Evolutionary conservation across 2,888 invertebrate species (phyloP), one percentile per base, ranked within the genome.

Genomic region (Watsonalla binaria): DNA sequence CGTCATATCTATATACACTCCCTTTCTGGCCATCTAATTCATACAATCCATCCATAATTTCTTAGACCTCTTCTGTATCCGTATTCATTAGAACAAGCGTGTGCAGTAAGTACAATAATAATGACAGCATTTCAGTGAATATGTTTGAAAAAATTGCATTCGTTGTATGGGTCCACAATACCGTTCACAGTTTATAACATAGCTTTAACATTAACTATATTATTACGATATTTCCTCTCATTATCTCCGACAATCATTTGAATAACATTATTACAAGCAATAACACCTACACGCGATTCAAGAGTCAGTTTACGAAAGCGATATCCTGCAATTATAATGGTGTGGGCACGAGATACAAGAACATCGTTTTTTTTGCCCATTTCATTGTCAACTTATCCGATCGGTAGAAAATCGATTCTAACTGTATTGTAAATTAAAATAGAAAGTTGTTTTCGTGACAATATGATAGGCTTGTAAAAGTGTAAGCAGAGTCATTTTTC

Each of bases 361-460:
- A 58, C 54, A 55, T 54, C 37, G 35, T 46, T 39, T 56, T n/a
- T 53, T 53, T 56, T 54, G 51, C 59, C 58, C 54, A 62, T 59
- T 60, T 60, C 61, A 63, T 60, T 62, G 58, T 62, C 53, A 37
- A 53, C 65, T 58, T 59, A 60, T 54, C 53, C 47, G 53, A 56
- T 62, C 58, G 58, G 65, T 68, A 54, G 61, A 58, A 62, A 64
- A 69, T 70, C 66, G 61, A 61, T 68, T 65, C 64, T 66, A 66
- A 70, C 65, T 70, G 68, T 66, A 66, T 63, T 65, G 62, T 64
- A 66, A 71, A 70, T 63, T 62, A 54, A 63, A 61, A 65, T 72
- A 64, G 68, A 71, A 69, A 71, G 70, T 63, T 47, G 39, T 39
- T 39, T 52, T 52, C 51, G 52, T 52, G 53, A 54, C 54, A 48